Conservation (phyloP, 2,888 invertebrate genomes). For the Himalopsyche tibetana region DNA sequence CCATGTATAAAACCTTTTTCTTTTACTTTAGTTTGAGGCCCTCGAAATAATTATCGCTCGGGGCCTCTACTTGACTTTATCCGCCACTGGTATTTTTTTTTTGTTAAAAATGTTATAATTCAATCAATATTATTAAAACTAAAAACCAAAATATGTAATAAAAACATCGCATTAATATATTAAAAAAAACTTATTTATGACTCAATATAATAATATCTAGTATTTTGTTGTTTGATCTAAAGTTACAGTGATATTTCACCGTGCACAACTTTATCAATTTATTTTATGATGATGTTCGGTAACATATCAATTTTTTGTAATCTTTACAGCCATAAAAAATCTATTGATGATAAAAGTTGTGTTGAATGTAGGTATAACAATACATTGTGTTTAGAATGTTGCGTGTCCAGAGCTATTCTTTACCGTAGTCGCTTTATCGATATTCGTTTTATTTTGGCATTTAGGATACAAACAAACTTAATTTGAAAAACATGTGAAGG, state of each 20-base stretch:
- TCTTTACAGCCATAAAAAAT: constrained; percentile 31
- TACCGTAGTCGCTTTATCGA: neutral
- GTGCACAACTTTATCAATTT: constrained; percentile 28
- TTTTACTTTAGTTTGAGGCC: no score
- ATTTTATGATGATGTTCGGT: constrained; percentile 39
- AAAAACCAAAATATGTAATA: no score
- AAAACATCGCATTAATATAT: neutral
- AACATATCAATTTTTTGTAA: constrained; percentile 40
- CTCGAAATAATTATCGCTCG: no score
- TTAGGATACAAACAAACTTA: constrained; percentile 34
- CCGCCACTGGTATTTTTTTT: no score
- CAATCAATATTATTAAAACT: no score
- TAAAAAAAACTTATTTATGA: neutral
- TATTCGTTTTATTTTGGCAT: constrained; percentile 32
- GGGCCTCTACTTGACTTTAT: no score
- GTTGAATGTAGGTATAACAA: constrained; percentile 27
- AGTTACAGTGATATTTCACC: neutral
- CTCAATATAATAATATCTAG: neutral
- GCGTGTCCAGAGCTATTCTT: constrained; percentile 14
- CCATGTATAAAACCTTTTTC: no score
- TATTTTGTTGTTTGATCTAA: neutral
- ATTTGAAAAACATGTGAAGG: constrained; percentile 30
- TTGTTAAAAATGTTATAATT: no score
- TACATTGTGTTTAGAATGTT: neutral
- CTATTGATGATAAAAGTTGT: constrained; percentile 39